Conservation (phyloP, 1,140 invertebrate species). For the Drosophila bifasciata region DNA sequence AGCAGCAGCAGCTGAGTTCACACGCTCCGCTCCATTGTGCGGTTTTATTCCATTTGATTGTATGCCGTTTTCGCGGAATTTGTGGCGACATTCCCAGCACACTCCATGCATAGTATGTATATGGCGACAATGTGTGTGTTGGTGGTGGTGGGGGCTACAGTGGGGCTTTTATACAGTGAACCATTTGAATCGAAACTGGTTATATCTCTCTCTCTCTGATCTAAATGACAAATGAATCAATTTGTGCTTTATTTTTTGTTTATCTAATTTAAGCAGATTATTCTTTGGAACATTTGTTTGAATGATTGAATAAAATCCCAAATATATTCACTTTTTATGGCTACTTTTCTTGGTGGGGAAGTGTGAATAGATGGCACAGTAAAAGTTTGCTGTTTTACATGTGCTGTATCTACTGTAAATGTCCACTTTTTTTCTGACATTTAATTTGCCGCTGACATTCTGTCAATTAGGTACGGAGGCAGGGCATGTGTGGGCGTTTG, state of each 20-base stretch:
- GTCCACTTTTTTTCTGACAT: slow-evolving; percentile 21
- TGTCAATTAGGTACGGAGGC: slow-evolving; percentile 65
- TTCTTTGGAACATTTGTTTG: slow-evolving; percentile 1
- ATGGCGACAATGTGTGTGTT: no score
- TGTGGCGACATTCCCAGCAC: slow-evolving; percentile 72
- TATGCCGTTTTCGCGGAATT: slow-evolving; percentile 62
- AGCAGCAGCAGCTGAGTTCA: slow-evolving; percentile 69
- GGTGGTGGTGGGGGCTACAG: slow-evolving; percentile 30
- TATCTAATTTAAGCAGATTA: slow-evolving; percentile 4
- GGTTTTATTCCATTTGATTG: slow-evolving; percentile 46
- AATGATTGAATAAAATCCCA: neutral
- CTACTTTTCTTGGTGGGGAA: no score
- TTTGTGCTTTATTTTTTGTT: slow-evolving; percentile 6
- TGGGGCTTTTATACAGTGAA: slow-evolving; percentile 32
- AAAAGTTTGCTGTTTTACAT: neutral
- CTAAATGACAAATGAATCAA: slow-evolving; percentile 37
- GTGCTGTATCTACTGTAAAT: slow-evolving; percentile 31
- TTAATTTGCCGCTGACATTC: slow-evolving; percentile 72
- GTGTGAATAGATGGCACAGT: no score
- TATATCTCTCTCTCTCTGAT: slow-evolving; percentile 10
- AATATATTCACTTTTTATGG: no score
- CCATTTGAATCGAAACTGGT: neutral
- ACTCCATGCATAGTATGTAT: slow-evolving; percentile 37
- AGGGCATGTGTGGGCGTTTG: slow-evolving; percentile 61
- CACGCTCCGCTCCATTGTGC: slow-evolving; percentile 70